phyloP scores from a whole-genome alignment of 2,888 invertebrate genomes.

The Sinelater perroti region DNA sequence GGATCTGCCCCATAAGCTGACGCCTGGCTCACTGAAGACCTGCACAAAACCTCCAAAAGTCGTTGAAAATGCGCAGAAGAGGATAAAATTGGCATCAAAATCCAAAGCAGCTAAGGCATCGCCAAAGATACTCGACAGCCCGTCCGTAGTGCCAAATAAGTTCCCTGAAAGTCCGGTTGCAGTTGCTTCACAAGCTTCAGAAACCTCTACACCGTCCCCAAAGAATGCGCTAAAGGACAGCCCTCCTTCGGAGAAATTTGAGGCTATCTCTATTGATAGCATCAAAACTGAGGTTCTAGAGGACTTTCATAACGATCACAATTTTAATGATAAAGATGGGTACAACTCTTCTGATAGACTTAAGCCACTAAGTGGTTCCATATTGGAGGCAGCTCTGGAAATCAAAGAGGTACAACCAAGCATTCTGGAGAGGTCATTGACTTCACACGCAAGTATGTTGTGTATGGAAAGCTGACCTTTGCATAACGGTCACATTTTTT shows the following conservation, averaged over 20 bases:
- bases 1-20: slow-evolving; percentile 28
- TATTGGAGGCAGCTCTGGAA: slow-evolving; percentile 57
- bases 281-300: slow-evolving; percentile 43
- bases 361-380: slow-evolving; percentile 51
- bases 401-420: slow-evolving; percentile 53
- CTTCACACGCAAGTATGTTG: slow-evolving; percentile 47
- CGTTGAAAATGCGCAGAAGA: neutral
- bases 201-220: neutral
- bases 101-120: slow-evolving; percentile 1
- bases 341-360: slow-evolving; percentile 45
- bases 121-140: neutral
- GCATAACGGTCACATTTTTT: slow-evolving; percentile 11
- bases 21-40: slow-evolving; percentile 3
- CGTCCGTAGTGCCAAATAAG: neutral
- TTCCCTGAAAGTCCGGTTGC: slow-evolving; percentile 1
- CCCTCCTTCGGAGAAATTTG: slow-evolving; percentile 36
- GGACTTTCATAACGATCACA: slow-evolving; percentile 42
- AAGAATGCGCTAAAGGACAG: neutral
- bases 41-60: slow-evolving; percentile 5
- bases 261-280: slow-evolving; percentile 46
- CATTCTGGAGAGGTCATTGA: slow-evolving; percentile 58
- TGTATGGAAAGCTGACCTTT: neutral
- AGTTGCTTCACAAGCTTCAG: neutral
- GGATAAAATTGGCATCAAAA: slow-evolving; percentile 6
- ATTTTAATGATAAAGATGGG: slow-evolving; percentile 50